A percentile compares a stretch with the other conserved stretches of the same genome.
These are phyloP conservation scores for Episyrphus balteatus DNA, from an alignment of 1,140 invertebrate species.

Conservation along the genomic window DNA sequence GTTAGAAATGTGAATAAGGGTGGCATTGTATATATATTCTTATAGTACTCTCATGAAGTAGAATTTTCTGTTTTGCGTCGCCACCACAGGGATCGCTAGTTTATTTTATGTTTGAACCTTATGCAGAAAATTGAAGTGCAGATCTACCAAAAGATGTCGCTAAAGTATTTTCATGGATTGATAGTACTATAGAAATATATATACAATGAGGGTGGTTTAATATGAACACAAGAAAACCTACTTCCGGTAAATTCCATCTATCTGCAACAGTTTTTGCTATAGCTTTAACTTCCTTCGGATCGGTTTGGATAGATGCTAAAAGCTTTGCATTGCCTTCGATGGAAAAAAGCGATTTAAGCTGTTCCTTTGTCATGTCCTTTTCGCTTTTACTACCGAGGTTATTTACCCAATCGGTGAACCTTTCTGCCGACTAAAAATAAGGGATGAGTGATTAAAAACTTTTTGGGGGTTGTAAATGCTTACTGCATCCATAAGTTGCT, in stretches of 20 bases:
- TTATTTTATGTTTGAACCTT: no score
- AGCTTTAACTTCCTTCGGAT: slow-evolving; percentile 32
- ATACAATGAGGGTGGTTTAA: no score
- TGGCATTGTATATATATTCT: neutral
- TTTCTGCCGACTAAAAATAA: slow-evolving; percentile 32
- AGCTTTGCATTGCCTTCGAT: slow-evolving; percentile 30
- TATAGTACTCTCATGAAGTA: no score
- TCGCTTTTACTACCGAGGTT: slow-evolving; percentile 24
- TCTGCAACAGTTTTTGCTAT: slow-evolving; percentile 30
- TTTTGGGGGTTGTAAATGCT: neutral
- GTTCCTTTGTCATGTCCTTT: slow-evolving; percentile 21
- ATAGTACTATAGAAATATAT: no score
- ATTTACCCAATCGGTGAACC: slow-evolving; percentile 30
- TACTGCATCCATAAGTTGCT: slow-evolving; percentile 33
- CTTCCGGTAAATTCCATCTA: slow-evolving; percentile 32
- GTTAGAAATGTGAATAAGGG: neutral
- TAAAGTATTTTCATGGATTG: no score
- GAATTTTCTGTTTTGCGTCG: no score
- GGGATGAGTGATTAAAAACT: no score
- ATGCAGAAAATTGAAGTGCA: no score
- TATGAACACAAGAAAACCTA: no score
- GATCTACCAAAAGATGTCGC: no score
- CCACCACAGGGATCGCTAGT: no score
- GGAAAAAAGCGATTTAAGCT: slow-evolving; percentile 29
- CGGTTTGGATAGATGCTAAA: slow-evolving; percentile 26